A percentile compares a stretch with the other conserved stretches of the same genome.
phyloP scores from a whole-genome alignment of 2,113 vertebrate genomes.

The Athene noctua region DNA sequence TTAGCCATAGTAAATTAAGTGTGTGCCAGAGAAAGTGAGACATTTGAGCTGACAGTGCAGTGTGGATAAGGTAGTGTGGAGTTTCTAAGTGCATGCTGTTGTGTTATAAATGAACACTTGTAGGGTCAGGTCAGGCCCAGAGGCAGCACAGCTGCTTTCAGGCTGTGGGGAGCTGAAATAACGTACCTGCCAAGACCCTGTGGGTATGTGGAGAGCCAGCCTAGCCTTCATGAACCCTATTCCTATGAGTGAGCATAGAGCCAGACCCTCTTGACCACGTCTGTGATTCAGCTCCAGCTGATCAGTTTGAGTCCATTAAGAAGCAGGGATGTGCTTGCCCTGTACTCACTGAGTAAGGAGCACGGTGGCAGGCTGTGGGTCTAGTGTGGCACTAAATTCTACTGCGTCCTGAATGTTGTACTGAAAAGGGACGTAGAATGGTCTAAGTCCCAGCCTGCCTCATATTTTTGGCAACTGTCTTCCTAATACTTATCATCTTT shows the following conservation, averaged over 20 bases:
- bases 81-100: not conserved
- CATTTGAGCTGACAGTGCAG: not conserved
- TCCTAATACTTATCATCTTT: not conserved
- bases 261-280: not conserved
- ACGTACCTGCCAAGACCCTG: not conserved
- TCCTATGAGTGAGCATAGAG: not conserved
- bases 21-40: not conserved
- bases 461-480: not conserved
- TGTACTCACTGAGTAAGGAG: not conserved
- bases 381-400: not conserved
- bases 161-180: not conserved
- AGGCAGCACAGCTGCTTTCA: not conserved
- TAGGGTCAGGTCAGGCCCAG: not conserved
- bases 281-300: not conserved
- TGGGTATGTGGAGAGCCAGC: not conserved
- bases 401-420: not conserved
- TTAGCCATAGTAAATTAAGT: not conserved
- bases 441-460: not conserved
- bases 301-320: accelerated
- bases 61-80: not conserved
- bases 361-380: not conserved
- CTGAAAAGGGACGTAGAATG: not conserved
- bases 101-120: not conserved
- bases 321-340: not conserved
- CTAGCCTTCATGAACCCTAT: not conserved